phyloP scores from a whole-genome alignment of 2,888 invertebrate species.

The Diarsia mendica region DNA sequence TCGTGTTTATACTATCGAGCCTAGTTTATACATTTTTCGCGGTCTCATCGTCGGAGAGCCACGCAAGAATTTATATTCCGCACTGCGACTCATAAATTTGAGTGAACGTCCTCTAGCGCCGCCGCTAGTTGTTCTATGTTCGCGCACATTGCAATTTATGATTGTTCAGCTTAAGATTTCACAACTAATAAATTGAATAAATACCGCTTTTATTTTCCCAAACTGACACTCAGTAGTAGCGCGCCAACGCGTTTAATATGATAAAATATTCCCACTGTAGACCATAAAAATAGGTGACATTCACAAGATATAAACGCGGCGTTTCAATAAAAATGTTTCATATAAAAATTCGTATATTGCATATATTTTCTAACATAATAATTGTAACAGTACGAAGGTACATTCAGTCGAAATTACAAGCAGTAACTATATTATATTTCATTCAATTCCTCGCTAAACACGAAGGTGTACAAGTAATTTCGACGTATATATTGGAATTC shows the following conservation, averaged over 20 bases:
- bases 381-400: constrained; percentile 52
- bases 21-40: constrained; percentile 81
- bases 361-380: constrained; percentile 54
- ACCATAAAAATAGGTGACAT: constrained; percentile 62
- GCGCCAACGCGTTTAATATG: constrained; percentile 64
- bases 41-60: constrained; percentile 79
- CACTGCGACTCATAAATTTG: constrained; percentile 89
- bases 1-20: constrained; percentile 60
- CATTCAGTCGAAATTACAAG: constrained; percentile 60
- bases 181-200: constrained; percentile 75
- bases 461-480: constrained; percentile 65
- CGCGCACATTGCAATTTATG: constrained; percentile 82
- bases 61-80: constrained; percentile 88
- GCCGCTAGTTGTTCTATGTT: constrained; percentile 83
- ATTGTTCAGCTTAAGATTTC: constrained; percentile 83
- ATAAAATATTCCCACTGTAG: constrained; percentile 64
- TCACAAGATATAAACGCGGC: constrained; percentile 54
- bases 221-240: constrained; percentile 48
- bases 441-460: constrained; percentile 70
- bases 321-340: constrained; percentile 65
- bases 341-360: constrained; percentile 47
- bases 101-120: constrained; percentile 83
- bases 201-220: constrained; percentile 62
- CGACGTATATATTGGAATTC: constrained; percentile 70
- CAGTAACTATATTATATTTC: constrained; percentile 66